Base-by-base conservation (phyloP, 2,797 vertebrate species). In the Spea hammondii region DNA sequence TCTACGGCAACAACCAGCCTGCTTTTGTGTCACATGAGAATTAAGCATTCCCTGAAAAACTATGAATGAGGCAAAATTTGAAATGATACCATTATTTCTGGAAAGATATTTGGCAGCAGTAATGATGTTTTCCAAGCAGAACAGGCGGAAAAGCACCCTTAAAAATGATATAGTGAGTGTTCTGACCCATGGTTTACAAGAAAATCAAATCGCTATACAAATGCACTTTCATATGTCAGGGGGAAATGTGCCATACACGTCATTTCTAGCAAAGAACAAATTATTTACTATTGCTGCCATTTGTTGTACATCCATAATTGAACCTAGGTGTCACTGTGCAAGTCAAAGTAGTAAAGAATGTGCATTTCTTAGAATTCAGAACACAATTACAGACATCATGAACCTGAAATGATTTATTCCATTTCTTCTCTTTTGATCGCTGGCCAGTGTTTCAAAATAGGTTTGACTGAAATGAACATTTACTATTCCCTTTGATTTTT, bases 401-500 rank as follows among this genome's bases (percentile, higher is more conserved):
- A 17, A 32, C 59, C 14, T 17, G 6, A 17, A 62, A 32, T 62
- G 4, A 62, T 62, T 57, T 59, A 13, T 59, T 12, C 11, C 55
- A 59, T 59, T 59, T 59, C 32, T 32, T 32, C 32, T 5, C 5
- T 62, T 62, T 62, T 13, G 7, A 62, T 32, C 7, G 59, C n/a
- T 17, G 32, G 2, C 55, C 0, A 1, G 12, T 10, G 3, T 17
- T 17, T 62, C 59, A n/a, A 62, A 14, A 32, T 32, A 32, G 32
- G 32, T 32, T 32, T 32, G 32, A 32, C 32, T 59, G 13, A n/a
- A 59, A 59, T 59, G 14, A 62, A 12, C n/a, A 3, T 62, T 62
- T 62, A 62, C n/a, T 17, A 17, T 62, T 14, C 12, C 47, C 49
- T 66, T 45, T 50, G 48, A 66, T 65, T 78, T 49, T 32, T 53